Evolutionary conservation across 2,888 invertebrate species (phyloP).

Genomic region (Melipona bicolor): DNA sequence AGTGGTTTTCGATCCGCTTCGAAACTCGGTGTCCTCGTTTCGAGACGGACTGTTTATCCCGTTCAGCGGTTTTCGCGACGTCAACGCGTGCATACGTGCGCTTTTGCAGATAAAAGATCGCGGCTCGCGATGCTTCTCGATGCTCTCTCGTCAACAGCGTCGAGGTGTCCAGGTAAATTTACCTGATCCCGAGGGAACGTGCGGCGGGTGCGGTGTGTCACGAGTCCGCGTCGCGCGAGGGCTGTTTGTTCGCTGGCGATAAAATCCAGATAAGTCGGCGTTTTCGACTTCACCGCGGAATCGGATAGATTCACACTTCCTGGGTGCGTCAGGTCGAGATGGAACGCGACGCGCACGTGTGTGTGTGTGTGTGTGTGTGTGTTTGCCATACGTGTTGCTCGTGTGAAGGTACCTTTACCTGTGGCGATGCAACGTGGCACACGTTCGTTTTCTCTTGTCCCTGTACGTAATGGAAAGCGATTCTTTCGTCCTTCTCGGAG

Average conservation of each 20-base stretch:
- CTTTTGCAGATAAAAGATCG: too few species aligned
- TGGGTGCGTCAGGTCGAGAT: conserved; percentile 62
- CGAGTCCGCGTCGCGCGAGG: conserved; percentile 14
- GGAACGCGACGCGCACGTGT: conserved; percentile 20
- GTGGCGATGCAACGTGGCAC: conserved; percentile 27
- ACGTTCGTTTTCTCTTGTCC: conserved; percentile 6
- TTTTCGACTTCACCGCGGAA: conserved; percentile 59
- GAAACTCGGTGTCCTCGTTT: conserved; percentile 23
- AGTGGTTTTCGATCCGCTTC: conserved; percentile 2
- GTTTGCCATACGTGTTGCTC: not conserved
- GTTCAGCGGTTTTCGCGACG: not conserved
- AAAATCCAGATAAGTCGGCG: conserved; percentile 62
- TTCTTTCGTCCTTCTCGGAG: conserved; percentile 49
- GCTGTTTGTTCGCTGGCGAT: conserved; percentile 52
- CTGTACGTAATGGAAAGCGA: conserved; percentile 57
- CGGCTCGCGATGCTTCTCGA: not conserved
- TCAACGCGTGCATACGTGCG: too few species aligned
- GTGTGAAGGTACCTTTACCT: conserved; percentile 49
- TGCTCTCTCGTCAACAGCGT: not conserved
- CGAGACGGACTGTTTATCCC: not conserved
- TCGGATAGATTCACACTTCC: conserved; percentile 69
- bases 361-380: not conserved
- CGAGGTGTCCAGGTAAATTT: not conserved
- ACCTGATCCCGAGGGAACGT: not conserved
- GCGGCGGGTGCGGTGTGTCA: not conserved